Evolutionary conservation across 2,888 invertebrate species (phyloP), one percentile per base, ranked within the genome.

Genomic region (Caenorhabditis imperialis): DNA sequence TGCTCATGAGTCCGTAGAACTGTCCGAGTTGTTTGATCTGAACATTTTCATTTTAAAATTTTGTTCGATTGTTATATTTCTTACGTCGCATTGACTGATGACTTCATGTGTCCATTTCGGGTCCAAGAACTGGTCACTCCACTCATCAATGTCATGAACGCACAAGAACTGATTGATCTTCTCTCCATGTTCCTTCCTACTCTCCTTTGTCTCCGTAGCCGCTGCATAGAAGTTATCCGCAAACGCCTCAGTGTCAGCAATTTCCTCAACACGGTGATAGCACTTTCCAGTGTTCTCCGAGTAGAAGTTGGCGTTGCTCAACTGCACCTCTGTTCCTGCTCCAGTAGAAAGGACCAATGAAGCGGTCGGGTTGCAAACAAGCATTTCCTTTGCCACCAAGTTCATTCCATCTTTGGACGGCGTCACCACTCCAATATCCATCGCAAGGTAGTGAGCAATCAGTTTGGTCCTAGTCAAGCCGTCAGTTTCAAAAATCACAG

Each of bases 391-490:
- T 0, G 83, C 84, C 4, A 85, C 85, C 54, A 85, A 63, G 48
- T 84, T 85, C 84, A 85, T 85, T 50, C 85, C 85, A 42, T 82
- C 82, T 55, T 83, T 85, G n/a, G 79, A 65, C 7, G 86, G 86
- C 1, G 86, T 85, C 5, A 86, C 85, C 0, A 86, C 84, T 22
- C 86, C 86, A 47, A 86, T 79, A 58, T 86, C 86, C 84, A 85
- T 84, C 1, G 86, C 86, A 38, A 86, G 70, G 48, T 84, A 86
- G 37, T 83, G 86, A 16, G 82, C 82, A 27, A 85, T 78, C 14
- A 85, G 58, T 7, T 76, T 58, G 0, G 80, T 57, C 51, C 85
- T 72, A 1, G 81, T 76, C 7, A 85, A 76, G 37, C 85, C 85
- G 35, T 84, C 83, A 1, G 81, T 85, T 42, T 79, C 75, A 72